Evolutionary conservation across 1,140 invertebrate species (phyloP), one percentile per base, ranked within the genome.

Genomic region (Zaprionus camerounensis): DNA sequence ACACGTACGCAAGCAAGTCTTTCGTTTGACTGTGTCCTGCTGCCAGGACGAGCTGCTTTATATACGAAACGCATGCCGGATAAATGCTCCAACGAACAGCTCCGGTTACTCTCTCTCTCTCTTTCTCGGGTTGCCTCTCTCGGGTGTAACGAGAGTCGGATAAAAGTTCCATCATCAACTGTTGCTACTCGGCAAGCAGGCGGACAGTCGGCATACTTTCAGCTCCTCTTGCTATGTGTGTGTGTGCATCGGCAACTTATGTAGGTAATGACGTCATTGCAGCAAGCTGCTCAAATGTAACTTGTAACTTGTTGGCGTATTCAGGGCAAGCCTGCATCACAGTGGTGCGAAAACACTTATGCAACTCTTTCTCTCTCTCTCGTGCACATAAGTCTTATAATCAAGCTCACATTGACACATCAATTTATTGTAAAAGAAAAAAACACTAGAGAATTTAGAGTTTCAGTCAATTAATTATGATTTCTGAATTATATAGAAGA

Each of bases 261-360:
- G 82, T 91, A 74, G 76, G 80, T 73, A 62, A 87, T 87, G 87
- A 91, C 88, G 88, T 91, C 88, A 91, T 78, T 55, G 76, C 72
- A 71, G 66, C 41, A 24, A 22, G 31, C 31, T 34, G 63, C 59
- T 74, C 44, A 62, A 67, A 20, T 78, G 34, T 75, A 57, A 78
- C 80, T 83, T 76, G 34, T 75, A 59, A 78, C 80, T 83, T 81
- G 67, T 80, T 61, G 68, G 46, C 46, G 46, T 77, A 87, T 87
- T 83, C 64, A 87, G 83, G 80, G 53, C 83, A 87, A 72, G 31
- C 64, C 24, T 71, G 67, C 70, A 51, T 59, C 53, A 81, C 81
- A 77, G 72, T 85, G 84, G 24, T 5, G 26, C 28, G 2, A 44
- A 68, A 24, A 5, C 13, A 31, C 2, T 57, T 20, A 56, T 15